Evolutionary conservation across 2,888 invertebrate genomes (phyloP), one percentile per base, ranked within the genome.

Genomic region (Apodemia zela): DNA sequence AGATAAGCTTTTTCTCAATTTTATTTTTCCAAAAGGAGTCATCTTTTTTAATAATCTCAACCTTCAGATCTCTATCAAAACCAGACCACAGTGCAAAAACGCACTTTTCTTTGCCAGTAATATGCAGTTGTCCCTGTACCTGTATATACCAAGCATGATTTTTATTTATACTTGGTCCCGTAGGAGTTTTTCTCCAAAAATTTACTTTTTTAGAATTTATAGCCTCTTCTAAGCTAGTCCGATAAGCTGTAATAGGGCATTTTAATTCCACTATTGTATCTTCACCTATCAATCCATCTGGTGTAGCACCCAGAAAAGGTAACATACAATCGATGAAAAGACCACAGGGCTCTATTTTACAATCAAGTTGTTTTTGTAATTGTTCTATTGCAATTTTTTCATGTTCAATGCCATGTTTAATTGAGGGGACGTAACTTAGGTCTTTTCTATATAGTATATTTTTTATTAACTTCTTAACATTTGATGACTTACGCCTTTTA

Each of bases 121-220:
- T 4, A 18, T 59, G 38, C 2, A 58, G n/a, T 33, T 58, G 33
- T 17, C 58, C 58, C 17, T 58, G 58, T 33, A 33, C 58, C 58
- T 58, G 58, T n/a, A 58, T 33, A 58, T 58, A 58, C 58, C 58
- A 58, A 13, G 29, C n/a, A 33, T 33, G 29, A 58, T 58, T 58
- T 25, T 58, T 33, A 58, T 58, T 58, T 25, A 58, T n/a, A 29
- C 13, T 21, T 15, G 29, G 29, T n/a, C 42, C 42, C 3, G 11
- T 45, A 11, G 42, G 42, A 15, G 42, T 1, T 45, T 45, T 45
- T 45, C 8, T 45, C 18, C 18, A 29, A 59, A 59, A 38, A 42
- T 11, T 59, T 42, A 18, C 18, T 17, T 33, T 35, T 59, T 59
- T 59, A 35, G 33, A 18, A 4, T 35, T 38, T 38, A 59, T 38